Percentiles rank a stretch among this genome's conserved stretches.
These are phyloP conservation scores for Sebastes fasciatus DNA, from an alignment of 2,113 vertebrate genomes.

Conservation along the genomic window DNA sequence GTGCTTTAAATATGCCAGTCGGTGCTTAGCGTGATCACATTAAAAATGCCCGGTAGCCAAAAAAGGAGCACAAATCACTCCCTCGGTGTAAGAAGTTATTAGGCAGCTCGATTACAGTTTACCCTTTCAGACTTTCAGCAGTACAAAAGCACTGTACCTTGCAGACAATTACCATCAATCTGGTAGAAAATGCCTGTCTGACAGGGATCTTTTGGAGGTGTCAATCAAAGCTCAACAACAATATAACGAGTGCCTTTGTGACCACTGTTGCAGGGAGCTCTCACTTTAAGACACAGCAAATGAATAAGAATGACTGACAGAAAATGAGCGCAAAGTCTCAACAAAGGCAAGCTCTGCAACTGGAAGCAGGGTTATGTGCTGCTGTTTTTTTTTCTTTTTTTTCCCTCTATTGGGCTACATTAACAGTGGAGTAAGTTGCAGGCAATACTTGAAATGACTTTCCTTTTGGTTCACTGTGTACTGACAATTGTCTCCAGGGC, in stretches of 20 bases:
- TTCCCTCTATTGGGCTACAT: constrained; percentile 22
- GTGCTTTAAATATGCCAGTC: constrained; percentile 19
- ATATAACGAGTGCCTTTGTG: constrained; percentile 38
- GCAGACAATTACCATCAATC: constrained; percentile 43
- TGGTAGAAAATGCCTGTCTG: constrained; percentile 4
- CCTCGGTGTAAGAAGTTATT: constrained; percentile 3
- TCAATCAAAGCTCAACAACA: constrained; percentile 67
- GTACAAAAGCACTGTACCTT: constrained; percentile 15
- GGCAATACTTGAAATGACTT: constrained; percentile 71
- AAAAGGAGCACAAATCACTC: constrained; percentile 20
- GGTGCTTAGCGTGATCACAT: constrained; percentile 12
- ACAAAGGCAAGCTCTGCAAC: constrained; percentile 28
- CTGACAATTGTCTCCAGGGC: constrained; percentile 74
- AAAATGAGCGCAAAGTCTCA: constrained; percentile 40
- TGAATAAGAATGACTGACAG: constrained; percentile 65
- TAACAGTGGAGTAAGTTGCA: constrained; percentile 52
- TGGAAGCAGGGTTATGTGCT: constrained; percentile 10
- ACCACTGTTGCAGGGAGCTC: constrained; percentile 31
- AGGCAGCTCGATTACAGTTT: constrained; percentile 39
- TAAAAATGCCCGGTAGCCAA: constrained; percentile 16
- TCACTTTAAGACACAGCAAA: constrained; percentile 46
- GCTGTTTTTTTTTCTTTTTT: neutral
- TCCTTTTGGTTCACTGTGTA: constrained; percentile 58
- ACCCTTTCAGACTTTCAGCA: constrained; percentile 12
- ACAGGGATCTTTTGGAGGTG: constrained; percentile 44